Conservation (phyloP, 2,113 vertebrate species). For the Egretta garzetta region DNA sequence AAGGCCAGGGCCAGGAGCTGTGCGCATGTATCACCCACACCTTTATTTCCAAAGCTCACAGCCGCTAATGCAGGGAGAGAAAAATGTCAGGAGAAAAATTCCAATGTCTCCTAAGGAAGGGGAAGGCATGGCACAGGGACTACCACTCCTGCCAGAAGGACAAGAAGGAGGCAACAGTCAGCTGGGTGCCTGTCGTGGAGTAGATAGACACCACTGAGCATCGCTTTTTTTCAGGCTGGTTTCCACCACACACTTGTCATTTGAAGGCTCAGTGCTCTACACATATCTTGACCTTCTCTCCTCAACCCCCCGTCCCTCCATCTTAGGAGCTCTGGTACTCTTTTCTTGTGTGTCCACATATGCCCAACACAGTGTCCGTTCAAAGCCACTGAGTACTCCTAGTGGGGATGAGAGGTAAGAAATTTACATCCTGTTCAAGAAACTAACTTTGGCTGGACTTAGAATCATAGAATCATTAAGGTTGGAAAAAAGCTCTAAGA, state of each 20-base stretch:
- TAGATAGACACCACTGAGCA: background rate
- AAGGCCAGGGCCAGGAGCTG: background rate
- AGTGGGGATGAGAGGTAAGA: accelerated
- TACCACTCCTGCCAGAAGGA: background rate
- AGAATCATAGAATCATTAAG: no score
- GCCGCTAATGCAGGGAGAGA: background rate
- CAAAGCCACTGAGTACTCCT: background rate
- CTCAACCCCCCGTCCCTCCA: accelerated
- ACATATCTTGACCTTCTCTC: background rate
- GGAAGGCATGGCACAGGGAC: background rate
- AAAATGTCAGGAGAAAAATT: background rate
- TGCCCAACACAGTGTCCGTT: background rate
- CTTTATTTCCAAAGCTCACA: background rate
- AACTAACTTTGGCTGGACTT: background rate
- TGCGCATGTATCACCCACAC: accelerated
- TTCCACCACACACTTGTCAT: background rate
- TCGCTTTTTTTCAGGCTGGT: background rate
- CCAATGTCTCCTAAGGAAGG: background rate
- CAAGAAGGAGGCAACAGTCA: background rate
- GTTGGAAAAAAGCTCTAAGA: no score
- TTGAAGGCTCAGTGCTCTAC: background rate
- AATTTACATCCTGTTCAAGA: background rate
- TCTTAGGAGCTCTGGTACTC: background rate
- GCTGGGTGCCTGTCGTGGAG: background rate
- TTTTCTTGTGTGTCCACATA: background rate